Evolutionary conservation across 2,113 vertebrate species (phyloP).

Genomic region (Pipa parva): DNA sequence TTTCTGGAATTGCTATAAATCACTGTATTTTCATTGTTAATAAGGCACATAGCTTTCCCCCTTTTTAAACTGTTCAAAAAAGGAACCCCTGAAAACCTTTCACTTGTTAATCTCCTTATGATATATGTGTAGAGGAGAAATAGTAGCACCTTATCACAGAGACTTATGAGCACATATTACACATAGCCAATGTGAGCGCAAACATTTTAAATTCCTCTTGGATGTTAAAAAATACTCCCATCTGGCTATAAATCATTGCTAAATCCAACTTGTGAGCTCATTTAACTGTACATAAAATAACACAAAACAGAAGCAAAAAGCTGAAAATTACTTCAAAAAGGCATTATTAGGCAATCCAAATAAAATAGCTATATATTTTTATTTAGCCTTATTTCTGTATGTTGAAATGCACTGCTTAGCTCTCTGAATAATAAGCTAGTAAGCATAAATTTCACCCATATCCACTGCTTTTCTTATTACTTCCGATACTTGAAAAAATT

Average conservation of each 20-base stretch:
- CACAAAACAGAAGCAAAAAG: constrained; percentile 42
- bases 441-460: constrained; percentile 20
- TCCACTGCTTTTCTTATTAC: constrained; percentile 21
- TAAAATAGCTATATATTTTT: constrained; percentile 14
- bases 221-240: constrained; percentile 40
- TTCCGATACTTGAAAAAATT: constrained; percentile 16
- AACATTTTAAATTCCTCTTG: constrained; percentile 37
- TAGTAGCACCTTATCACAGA: constrained; percentile 36
- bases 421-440: neutral
- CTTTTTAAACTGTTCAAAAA: constrained; percentile 1
- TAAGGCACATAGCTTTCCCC: constrained; percentile 6
- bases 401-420: constrained; percentile 7
- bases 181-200: constrained; percentile 23
- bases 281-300: constrained; percentile 41
- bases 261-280: constrained; percentile 40
- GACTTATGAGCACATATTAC: constrained; percentile 37
- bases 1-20: neutral
- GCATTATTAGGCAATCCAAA: constrained; percentile 23
- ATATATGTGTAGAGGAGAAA: constrained; percentile 37
- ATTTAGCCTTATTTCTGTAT: constrained; percentile 7
- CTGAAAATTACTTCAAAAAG: constrained; percentile 35
- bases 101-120: constrained; percentile 21
- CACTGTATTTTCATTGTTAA: constrained; percentile 10
- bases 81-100: neutral
- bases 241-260: constrained; percentile 37